A percentile compares a stretch with the other conserved stretches of the same genome.
Evolutionary conservation across 2,797 vertebrate species (phyloP).

Genomic region (Chromobotia macracanthus): DNA sequence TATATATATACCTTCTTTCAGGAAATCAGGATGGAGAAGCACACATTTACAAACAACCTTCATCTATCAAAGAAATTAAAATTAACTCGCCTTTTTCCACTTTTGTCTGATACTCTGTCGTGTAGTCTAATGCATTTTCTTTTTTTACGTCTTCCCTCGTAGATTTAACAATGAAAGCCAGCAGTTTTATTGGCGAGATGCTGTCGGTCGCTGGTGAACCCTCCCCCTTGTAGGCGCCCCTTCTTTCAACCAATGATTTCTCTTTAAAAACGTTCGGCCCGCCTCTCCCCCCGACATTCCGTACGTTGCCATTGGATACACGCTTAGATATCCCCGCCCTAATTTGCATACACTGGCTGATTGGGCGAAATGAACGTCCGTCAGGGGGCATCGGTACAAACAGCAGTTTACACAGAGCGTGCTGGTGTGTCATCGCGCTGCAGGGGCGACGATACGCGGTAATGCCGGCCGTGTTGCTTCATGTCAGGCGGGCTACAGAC

Average conservation of each 20-base stretch:
- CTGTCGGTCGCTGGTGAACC: constrained; percentile 57
- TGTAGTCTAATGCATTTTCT: too few relatives aligned
- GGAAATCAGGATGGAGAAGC: too few relatives aligned
- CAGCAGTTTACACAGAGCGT: constrained; percentile 54
- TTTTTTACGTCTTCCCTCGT: not conserved
- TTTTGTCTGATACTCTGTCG: not conserved
- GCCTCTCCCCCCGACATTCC: constrained; percentile 27
- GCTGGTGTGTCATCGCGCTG: constrained; percentile 51
- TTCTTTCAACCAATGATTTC: constrained; percentile 50
- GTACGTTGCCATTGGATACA: constrained; percentile 52
- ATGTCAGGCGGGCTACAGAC: constrained; percentile 49
- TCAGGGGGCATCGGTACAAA: constrained; percentile 40
- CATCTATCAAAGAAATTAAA: not conserved
- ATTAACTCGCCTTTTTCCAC: not conserved
- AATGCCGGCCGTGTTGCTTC: constrained; percentile 52
- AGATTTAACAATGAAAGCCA: not conserved
- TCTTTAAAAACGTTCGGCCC: constrained; percentile 20
- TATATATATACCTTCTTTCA: too few relatives aligned
- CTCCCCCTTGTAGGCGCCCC: constrained; percentile 55
- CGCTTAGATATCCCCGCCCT: constrained; percentile 1
- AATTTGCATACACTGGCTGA: not conserved
- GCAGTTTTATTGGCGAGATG: constrained; percentile 15
- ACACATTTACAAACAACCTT: too few relatives aligned
- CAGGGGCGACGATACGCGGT: constrained; percentile 53
- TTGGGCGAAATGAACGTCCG: constrained; percentile 47